These are phyloP conservation scores for Lasiommata megera DNA, from an alignment of 2,888 invertebrate genomes.

Conservation along the genomic window DNA sequence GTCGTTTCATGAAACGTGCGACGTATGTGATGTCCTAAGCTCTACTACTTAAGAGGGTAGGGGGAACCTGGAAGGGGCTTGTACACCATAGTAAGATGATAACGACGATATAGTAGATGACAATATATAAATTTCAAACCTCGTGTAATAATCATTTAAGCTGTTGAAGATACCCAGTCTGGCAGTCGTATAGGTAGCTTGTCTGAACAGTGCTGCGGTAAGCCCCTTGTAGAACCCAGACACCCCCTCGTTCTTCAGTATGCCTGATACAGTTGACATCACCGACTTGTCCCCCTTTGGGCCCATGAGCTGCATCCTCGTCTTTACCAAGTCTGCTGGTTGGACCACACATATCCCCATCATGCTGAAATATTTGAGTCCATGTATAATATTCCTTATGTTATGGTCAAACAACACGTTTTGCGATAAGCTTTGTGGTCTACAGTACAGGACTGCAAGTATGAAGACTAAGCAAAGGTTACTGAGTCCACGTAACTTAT, in stretches of 20 bases:
- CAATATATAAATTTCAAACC: slow-evolving; percentile 45
- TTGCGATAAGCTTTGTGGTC: no score
- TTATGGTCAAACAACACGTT: no score
- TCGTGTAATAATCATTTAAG: slow-evolving; percentile 86
- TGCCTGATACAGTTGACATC: slow-evolving; percentile 85
- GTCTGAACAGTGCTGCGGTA: slow-evolving; percentile 94
- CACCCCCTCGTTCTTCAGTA: slow-evolving; percentile 91
- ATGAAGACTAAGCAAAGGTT: no score
- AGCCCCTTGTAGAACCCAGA: slow-evolving; percentile 93
- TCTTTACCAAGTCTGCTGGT: slow-evolving; percentile 55
- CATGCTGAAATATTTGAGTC: slow-evolving; percentile 43
- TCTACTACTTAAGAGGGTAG: no score
- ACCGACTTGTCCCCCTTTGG: slow-evolving; percentile 80
- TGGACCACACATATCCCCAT: slow-evolving; percentile 51
- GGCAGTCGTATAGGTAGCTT: slow-evolving; percentile 98
- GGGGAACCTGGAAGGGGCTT: no score
- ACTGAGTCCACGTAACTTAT: no score
- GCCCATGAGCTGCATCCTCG: slow-evolving; percentile 53
- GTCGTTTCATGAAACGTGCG: no score
- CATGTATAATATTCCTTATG: no score
- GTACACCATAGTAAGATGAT: no score
- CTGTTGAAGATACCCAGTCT: slow-evolving; percentile 95
- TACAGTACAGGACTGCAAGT: no score
- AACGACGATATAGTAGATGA: no score
- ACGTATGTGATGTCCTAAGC: no score